Percentiles rank a stretch among this genome's conserved stretches.
Evolutionary conservation across 2,888 invertebrate species (phyloP).

Genomic region (Odontothrips loti): DNA sequence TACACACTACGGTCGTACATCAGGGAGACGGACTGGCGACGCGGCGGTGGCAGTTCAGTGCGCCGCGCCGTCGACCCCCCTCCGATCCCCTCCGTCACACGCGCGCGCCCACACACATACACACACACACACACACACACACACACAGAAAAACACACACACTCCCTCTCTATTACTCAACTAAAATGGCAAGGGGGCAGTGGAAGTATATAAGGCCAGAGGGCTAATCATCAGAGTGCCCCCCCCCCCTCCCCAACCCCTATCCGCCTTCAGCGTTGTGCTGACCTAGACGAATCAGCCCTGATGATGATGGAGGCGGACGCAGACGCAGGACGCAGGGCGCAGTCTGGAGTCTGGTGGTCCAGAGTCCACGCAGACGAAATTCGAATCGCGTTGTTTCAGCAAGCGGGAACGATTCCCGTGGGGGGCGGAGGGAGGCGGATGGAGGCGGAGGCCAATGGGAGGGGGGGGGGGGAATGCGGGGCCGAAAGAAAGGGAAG

Average conservation of each 20-base stretch:
- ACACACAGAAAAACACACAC: no score
- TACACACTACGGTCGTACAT: background rate
- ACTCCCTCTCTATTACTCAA: background rate
- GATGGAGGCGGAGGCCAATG: background rate
- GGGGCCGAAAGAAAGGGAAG: background rate
- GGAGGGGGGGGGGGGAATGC: background rate
- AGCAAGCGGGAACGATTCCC: background rate
- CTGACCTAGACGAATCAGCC: conserved; percentile 3
- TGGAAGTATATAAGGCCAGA: background rate
- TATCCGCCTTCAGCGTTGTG: background rate
- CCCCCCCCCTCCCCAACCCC: background rate
- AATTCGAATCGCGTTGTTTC: background rate
- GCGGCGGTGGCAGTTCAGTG: no score
- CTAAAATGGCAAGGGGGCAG: background rate
- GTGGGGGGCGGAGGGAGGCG: background rate
- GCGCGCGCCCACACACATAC: no score
- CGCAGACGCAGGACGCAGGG: background rate
- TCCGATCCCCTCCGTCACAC: no score
- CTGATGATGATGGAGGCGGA: background rate
- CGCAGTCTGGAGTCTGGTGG: background rate
- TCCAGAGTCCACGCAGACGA: no score
- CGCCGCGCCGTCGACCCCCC: background rate
- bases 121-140: no score
- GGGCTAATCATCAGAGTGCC: conserved; percentile 23
- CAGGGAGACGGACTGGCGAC: background rate